Base-by-base conservation (phyloP, 2,888 invertebrate species). In the Rhagophthalmus giganteus region DNA sequence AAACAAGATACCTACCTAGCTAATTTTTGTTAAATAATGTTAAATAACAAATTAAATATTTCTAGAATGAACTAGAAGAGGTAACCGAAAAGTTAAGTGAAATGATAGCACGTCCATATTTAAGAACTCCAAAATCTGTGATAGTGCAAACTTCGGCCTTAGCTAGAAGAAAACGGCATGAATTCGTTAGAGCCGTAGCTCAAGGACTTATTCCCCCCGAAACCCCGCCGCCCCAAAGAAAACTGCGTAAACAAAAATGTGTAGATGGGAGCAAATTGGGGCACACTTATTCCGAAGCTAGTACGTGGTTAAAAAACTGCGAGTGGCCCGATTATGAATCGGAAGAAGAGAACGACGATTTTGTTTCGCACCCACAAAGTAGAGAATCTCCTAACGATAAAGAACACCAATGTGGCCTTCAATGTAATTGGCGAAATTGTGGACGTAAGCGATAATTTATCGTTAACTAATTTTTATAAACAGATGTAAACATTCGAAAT, bases 11-110 rank as follows among this genome's bases (percentile, higher is more conserved):
- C n/a, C n/a, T n/a, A n/a, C 11, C 31, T 38, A 38, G 9, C 27
- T 11, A 9, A 13, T 13, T 2, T 8, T 13, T 30, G 9, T 14
- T 37, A 7, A 25, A 25, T 16, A 6, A 25, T 11, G 33, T 26
- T 6, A 13, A 30, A 38, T 26, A 38, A 39, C 15, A n/a, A n/a
- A 33, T 20, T 25, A 20, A 6, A 28, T 12, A 20, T 35, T 14
- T 13, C 30, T 44, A 85, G 83, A 84, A 83, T 58, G 85, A 85
- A 69, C 68, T 85, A 31, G 85, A 85, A 68, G 82, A 83, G 64
- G 79, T 79, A 9, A 83, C 83, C 1, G 84, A 85, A 67, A 81
- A 80, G 55, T 69, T 85, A 31, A 83, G 84, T 9, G 83, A 83
- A 67, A 82, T 84, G 80, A 80, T 85, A 12, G 82, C 83, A 5